Conservation (phyloP, 2,888 invertebrate species). For the Keiferia lycopersicella region DNA sequence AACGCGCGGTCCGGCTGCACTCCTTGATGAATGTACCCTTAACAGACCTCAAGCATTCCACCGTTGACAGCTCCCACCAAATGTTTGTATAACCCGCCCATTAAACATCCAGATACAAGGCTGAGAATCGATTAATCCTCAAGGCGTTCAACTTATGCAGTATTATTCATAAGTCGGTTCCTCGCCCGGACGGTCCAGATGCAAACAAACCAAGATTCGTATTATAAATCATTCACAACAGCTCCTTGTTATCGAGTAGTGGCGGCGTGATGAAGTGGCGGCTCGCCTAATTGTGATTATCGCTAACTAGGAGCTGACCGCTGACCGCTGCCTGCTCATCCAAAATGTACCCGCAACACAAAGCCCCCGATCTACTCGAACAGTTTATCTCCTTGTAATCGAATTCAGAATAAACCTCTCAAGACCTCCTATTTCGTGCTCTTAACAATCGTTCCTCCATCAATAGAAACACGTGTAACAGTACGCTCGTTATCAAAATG, state of each 20-base stretch:
- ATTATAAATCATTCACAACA: slow-evolving; percentile 73
- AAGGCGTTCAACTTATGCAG: slow-evolving; percentile 57
- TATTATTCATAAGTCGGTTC: slow-evolving; percentile 77
- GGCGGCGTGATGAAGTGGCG: slow-evolving; percentile 70
- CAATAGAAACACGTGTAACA: slow-evolving; percentile 20
- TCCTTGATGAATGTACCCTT: slow-evolving; percentile 74
- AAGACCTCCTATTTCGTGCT: slow-evolving; percentile 10
- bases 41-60: slow-evolving; percentile 76
- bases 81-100: slow-evolving; percentile 72
- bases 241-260: slow-evolving; percentile 68
- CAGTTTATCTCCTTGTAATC: slow-evolving; percentile 35
- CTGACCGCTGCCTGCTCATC: slow-evolving; percentile 21
- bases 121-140: slow-evolving; percentile 58
- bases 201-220: slow-evolving; percentile 69
- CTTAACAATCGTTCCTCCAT: slow-evolving; percentile 16
- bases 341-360: slow-evolving; percentile 31
- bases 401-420: slow-evolving; percentile 40
- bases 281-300: slow-evolving; percentile 69
- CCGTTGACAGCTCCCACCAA: slow-evolving; percentile 60
- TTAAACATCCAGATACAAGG: slow-evolving; percentile 50
- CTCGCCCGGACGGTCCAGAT: slow-evolving; percentile 61
- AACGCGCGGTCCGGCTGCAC: slow-evolving; percentile 75
- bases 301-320: slow-evolving; percentile 51
- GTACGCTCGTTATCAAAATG: slow-evolving; percentile 41
- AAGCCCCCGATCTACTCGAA: slow-evolving; percentile 18